Percentiles rank a stretch among this genome's conserved stretches.
Evolutionary conservation across 92 coral and sea anemone genomes (phyloP).

Genomic region (Blastomussa wellsi): DNA sequence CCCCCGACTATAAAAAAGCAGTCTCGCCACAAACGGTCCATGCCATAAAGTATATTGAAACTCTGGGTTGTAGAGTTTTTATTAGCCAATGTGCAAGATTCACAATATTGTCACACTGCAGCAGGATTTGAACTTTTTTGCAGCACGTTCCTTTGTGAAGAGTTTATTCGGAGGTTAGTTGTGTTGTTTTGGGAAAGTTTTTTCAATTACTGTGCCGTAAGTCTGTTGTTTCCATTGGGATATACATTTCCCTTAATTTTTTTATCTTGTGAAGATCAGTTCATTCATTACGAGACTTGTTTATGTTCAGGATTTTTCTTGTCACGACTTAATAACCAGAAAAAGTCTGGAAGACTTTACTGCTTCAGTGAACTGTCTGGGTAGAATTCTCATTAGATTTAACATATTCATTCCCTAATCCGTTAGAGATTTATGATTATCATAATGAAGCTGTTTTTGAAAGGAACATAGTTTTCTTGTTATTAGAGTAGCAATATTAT

Average conservation of each 20-base stretch:
- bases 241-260: background rate
- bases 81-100: background rate
- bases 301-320: background rate
- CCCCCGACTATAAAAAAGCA: background rate
- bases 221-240: background rate
- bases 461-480: background rate
- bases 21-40: background rate
- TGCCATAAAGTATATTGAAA: slow-evolving; percentile 21
- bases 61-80: background rate
- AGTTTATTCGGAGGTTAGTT: slow-evolving; percentile 13
- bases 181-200: background rate
- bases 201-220: background rate
- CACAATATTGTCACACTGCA: slow-evolving; percentile 3
- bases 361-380: background rate
- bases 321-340: background rate
- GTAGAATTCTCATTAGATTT: background rate
- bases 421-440: background rate
- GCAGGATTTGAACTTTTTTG: background rate
- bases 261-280: background rate
- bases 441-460: background rate
- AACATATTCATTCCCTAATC: background rate
- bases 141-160: background rate
- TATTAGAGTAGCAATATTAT: background rate
- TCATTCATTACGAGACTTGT: background rate
- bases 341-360: background rate